Percentiles rank a stretch among this genome's conserved stretches.
These are phyloP conservation scores for Nipponacmea schrenckii DNA, from an alignment of 2,888 invertebrate genomes.

Conservation along the genomic window DNA sequence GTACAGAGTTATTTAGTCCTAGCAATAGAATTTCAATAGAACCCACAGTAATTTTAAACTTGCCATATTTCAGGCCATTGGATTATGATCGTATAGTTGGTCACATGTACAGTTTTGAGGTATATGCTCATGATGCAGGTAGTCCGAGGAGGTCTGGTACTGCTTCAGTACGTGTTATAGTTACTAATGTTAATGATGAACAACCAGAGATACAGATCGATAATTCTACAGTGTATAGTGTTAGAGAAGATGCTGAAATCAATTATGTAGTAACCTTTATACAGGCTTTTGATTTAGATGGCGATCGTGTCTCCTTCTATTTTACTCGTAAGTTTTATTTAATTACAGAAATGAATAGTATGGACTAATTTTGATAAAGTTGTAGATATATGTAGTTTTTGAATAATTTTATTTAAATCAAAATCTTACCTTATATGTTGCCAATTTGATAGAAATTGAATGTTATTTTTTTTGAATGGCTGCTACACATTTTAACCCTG, in stretches of 20 bases:
- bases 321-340: constrained; percentile 59
- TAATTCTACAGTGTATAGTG: constrained; percentile 40
- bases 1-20: too few relatives aligned
- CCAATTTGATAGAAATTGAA: too few relatives aligned
- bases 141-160: constrained; percentile 91
- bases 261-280: constrained; percentile 95
- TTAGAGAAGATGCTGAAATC: constrained; percentile 47
- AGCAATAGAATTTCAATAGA: too few relatives aligned
- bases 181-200: constrained; percentile 98
- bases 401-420: too few relatives aligned
- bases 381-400: too few relatives aligned
- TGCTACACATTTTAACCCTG: too few relatives aligned
- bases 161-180: constrained; percentile 93
- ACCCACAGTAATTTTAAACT: too few relatives aligned
- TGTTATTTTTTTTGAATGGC: too few relatives aligned
- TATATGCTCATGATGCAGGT: constrained; percentile 94
- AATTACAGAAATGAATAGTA: neutral
- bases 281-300: constrained; percentile 96
- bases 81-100: constrained; percentile 61
- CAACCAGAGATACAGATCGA: constrained; percentile 74
- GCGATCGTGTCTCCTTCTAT: constrained; percentile 92
- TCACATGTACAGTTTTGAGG: constrained; percentile 83
- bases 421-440: too few relatives aligned
- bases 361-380: too few relatives aligned
- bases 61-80: constrained; percentile 46